Base-by-base conservation (phyloP, 2,797 vertebrate genomes). In the Zalophus californianus region DNA sequence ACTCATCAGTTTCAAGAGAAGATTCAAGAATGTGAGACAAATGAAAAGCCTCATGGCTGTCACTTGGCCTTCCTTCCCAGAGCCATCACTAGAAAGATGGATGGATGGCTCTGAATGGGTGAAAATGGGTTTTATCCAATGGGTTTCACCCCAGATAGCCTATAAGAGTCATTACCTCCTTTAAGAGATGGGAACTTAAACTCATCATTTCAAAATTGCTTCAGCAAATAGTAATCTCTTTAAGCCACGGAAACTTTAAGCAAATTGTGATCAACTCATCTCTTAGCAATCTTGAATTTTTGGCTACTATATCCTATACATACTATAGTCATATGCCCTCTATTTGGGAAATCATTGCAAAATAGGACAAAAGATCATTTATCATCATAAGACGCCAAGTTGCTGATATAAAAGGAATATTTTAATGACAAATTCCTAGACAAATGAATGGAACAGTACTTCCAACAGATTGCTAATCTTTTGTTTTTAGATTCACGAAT, bases 401-500 rank as follows among this genome's bases (percentile, higher is more conserved):
- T 94, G 70, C 84, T 91, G 79, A 86, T 93, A 91, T 20, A 78
- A 90, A 90, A 78, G 58, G 38, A 68, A 10, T 75, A 86, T 66
- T 94, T 93, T 52, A n/a, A 95, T 86, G 60, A 88, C 68, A 93
- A 95, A 83, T 70, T 18, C 35, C 79, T 72, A 95, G 89, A 82
- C 27, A 97, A 95, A 96, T 90, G 83, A 85, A 80, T 75, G 78
- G 70, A 79, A 75, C 77, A 88, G 50, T 94, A 84, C 25, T 35
- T 64, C 80, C 70, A 50, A 91, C 96, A 90, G 91, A 96, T 29
- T 62, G 72, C 48, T 95, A 92, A 91, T 80, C 84, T 82, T 96
- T 94, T 83, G 16, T 64, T 90, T 96, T 93, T 86, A 88, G 83
- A 88, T 75, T 98, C 68, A 83, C 54, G 96, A 93, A 93, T 90